phyloP scores from a whole-genome alignment of 2,888 invertebrate species.

The Xestia c-nigrum region DNA sequence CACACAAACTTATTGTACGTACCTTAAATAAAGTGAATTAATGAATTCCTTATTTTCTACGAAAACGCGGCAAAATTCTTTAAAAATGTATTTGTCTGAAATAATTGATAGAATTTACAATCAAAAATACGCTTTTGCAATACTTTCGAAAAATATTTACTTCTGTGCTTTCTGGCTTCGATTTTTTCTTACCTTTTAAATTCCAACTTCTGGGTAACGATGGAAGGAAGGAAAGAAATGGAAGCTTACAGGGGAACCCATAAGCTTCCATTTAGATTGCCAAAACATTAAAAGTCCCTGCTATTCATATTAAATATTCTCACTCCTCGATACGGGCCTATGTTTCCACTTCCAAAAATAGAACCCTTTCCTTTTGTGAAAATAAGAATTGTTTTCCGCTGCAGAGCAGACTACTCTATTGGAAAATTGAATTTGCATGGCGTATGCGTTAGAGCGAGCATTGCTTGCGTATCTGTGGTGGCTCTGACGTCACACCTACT shows the following conservation, averaged over 20 bases:
- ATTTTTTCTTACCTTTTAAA: background rate
- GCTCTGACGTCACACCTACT: slow-evolving; percentile 34
- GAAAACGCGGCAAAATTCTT: too few species aligned
- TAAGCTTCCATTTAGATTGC: background rate
- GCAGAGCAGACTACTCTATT: slow-evolving; percentile 45
- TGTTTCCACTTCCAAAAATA: slow-evolving; percentile 19
- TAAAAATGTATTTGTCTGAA: background rate
- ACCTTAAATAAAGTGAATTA: background rate
- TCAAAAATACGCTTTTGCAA: too few species aligned
- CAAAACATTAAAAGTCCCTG: background rate
- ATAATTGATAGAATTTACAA: background rate
- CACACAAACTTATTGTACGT: background rate
- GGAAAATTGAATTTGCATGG: slow-evolving; percentile 60
- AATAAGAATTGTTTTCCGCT: slow-evolving; percentile 39
- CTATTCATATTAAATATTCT: background rate
- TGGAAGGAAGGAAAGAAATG: background rate
- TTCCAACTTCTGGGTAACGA: background rate
- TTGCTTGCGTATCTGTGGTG: slow-evolving; percentile 43
- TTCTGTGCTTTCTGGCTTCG: background rate
- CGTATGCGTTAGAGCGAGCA: slow-evolving; percentile 38
- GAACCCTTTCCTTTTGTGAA: slow-evolving; percentile 21
- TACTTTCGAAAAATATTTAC: background rate
- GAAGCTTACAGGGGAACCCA: background rate
- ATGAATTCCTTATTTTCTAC: background rate
- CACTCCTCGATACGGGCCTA: background rate